These are phyloP conservation scores for Cynopterus sphinx DNA, from an alignment of 2,797 vertebrate species.

Conservation along the genomic window DNA sequence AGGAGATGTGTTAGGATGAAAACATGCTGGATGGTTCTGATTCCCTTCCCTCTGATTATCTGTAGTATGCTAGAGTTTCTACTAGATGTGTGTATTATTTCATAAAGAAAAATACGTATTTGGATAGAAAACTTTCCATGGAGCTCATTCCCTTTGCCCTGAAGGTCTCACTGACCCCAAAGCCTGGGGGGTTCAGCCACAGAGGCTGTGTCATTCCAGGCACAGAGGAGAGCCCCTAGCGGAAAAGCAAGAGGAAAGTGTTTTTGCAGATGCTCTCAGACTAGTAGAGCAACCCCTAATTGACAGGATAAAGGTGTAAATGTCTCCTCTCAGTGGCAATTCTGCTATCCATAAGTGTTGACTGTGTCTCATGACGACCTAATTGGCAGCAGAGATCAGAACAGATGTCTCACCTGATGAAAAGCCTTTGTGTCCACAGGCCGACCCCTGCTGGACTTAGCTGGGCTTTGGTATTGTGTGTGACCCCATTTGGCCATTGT, in stretches of 20 bases:
- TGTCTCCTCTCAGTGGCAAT: neutral
- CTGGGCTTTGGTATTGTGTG: neutral
- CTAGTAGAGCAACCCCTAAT: neutral
- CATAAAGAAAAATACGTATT: neutral
- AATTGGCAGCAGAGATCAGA: conserved; percentile 58
- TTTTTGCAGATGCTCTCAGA: conserved; percentile 25
- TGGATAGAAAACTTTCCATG: neutral
- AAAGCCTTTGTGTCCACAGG: conserved; percentile 22
- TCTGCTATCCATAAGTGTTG: neutral
- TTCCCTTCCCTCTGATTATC: neutral
- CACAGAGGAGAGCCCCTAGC: neutral
- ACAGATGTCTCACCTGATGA: conserved; percentile 62
- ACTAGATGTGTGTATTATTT: neutral
- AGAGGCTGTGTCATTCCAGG: neutral
- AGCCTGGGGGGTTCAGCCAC: neutral
- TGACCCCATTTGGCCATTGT: neutral
- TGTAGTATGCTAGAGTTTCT: neutral
- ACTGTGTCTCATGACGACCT: neutral
- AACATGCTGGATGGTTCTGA: neutral
- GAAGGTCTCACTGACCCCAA: neutral
- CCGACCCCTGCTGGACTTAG: neutral
- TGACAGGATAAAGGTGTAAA: conserved; percentile 48
- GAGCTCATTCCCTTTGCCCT: neutral
- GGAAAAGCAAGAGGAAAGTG: neutral
- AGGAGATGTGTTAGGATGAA: neutral